Conservation (phyloP, 2,888 invertebrate genomes). For the Helobdella robusta region DNA sequence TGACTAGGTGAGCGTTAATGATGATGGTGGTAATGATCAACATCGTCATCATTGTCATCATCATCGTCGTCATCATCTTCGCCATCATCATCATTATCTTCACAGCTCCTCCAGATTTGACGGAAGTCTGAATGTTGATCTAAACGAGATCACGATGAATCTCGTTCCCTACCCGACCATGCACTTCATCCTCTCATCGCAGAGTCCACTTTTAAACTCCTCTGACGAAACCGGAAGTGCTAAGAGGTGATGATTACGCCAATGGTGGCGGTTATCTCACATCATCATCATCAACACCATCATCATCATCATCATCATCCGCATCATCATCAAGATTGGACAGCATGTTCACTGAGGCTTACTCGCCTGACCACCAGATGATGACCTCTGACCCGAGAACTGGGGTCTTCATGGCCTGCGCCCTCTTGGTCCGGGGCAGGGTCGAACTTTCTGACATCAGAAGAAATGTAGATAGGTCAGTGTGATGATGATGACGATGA, state of each 20-base stretch:
- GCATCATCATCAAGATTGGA: constrained; percentile 43
- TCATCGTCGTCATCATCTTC: background rate
- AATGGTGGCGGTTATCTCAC: background rate
- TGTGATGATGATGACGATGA: background rate
- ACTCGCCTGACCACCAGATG: constrained; percentile 48
- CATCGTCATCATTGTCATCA: too few relatives aligned
- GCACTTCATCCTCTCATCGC: constrained; percentile 50
- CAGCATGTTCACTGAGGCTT: constrained; percentile 51
- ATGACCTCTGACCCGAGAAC: constrained; percentile 46
- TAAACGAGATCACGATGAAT: constrained; percentile 52
- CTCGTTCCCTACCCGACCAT: constrained; percentile 51
- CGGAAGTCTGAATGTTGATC: constrained; percentile 50
- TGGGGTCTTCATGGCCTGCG: constrained; percentile 49
- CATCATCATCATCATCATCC: background rate
- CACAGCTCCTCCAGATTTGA: constrained; percentile 50
- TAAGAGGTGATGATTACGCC: background rate
- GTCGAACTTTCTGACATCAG: constrained; percentile 50
- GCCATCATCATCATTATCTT: background rate
- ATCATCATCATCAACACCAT: background rate
- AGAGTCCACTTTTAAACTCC: constrained; percentile 47
- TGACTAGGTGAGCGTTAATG: constrained; percentile 46
- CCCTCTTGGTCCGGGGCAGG: constrained; percentile 49
- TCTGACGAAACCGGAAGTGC: constrained; percentile 35
- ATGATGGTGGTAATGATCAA: background rate
- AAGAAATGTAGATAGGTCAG: constrained; percentile 49